A percentile compares a stretch with the other conserved stretches of the same genome.
Conservation (phyloP, 2,888 invertebrate species). For the Lottia gigantea region DNA sequence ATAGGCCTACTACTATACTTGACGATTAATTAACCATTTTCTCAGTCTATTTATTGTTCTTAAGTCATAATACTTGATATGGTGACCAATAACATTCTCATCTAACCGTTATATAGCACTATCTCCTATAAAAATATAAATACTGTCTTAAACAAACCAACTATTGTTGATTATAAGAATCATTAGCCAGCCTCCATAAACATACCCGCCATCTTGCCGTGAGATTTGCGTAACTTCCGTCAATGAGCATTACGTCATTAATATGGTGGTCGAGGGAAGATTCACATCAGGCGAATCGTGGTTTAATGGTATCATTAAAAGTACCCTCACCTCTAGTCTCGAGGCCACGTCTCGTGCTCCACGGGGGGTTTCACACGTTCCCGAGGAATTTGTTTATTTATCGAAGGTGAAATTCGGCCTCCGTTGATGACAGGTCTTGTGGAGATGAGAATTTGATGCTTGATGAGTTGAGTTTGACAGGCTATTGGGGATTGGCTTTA, state of each 20-base stretch:
- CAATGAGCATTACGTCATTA: not conserved
- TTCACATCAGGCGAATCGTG: not conserved
- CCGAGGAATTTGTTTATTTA: conserved; percentile 8
- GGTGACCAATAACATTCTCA: conserved; percentile 4
- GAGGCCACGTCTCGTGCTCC: conserved; percentile 7
- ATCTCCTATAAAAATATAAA: not conserved
- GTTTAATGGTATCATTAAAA: conserved; percentile 3
- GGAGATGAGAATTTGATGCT: conserved; percentile 11
- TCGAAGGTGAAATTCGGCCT: conserved; percentile 2
- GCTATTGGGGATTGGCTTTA: conserved; percentile 5
- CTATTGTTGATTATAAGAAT: conserved; percentile 10
- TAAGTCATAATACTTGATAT: not conserved
- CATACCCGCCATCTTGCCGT: not conserved
- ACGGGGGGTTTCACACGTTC: conserved; percentile 9
- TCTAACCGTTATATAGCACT: conserved; percentile 1
- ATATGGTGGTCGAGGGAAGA: not conserved
- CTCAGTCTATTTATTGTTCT: not conserved
- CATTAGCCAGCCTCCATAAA: conserved; percentile 10
- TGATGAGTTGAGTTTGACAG: conserved; percentile 4
- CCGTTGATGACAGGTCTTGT: conserved; percentile 6
- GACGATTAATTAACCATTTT: not conserved
- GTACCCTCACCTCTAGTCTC: not conserved
- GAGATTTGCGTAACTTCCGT: not conserved
- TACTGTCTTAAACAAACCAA: not conserved
- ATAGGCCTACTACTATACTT: not conserved